phyloP scores from a whole-genome alignment of 2,113 vertebrate genomes.

The Butorides virescens region DNA sequence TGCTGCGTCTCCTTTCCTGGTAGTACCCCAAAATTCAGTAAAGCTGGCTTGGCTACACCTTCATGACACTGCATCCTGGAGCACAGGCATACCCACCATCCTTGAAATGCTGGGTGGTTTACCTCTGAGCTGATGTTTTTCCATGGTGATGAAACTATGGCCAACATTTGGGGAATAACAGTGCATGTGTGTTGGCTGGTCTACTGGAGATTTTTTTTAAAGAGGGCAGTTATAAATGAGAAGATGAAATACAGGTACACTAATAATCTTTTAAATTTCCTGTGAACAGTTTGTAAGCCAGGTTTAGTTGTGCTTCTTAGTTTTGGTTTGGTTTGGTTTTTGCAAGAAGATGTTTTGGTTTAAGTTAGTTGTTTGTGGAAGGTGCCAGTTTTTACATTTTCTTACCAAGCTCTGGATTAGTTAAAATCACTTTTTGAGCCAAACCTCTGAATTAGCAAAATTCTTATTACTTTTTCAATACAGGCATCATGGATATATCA shows the following conservation, averaged over 20 bases:
- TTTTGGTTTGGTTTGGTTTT: neutral
- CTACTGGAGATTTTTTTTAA: neutral
- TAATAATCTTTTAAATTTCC: constrained; percentile 35
- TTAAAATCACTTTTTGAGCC: neutral
- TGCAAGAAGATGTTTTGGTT: neutral
- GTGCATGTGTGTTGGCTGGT: neutral
- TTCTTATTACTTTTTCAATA: neutral
- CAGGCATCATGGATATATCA: neutral
- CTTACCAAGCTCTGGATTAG: neutral
- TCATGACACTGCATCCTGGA: neutral
- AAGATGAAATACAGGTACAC: neutral
- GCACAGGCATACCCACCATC: neutral
- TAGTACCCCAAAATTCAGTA: neutral
- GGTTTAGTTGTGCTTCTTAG: neutral
- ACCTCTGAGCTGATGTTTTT: neutral
- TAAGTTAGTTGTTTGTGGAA: constrained; percentile 34
- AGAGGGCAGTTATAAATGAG: neutral
- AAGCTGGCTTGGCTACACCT: neutral
- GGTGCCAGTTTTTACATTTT: neutral
- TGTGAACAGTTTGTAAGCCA: constrained; percentile 48
- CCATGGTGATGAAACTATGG: neutral
- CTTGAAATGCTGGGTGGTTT: neutral
- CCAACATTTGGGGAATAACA: neutral
- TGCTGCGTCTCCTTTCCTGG: neutral
- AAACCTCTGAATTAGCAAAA: neutral